Conservation (phyloP, 2,113 vertebrate genomes). For the Carettochelys insculpta region DNA sequence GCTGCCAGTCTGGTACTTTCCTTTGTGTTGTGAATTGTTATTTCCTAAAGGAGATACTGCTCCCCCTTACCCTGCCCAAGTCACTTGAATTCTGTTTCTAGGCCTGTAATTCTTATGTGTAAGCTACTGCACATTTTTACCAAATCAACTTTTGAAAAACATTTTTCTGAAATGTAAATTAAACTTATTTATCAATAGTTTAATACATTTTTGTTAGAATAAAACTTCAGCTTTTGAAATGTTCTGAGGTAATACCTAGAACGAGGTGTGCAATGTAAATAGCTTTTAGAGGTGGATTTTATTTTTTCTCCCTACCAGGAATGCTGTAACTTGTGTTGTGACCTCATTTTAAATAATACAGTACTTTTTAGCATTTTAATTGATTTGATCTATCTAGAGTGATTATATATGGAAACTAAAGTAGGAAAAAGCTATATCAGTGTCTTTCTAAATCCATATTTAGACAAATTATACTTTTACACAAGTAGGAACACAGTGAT, state of each 20-base stretch:
- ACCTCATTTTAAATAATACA: not conserved
- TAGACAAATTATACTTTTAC: no score
- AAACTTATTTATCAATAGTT: not conserved
- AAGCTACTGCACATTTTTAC: not conserved
- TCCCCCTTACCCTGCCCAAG: not conserved
- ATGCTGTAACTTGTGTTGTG: not conserved
- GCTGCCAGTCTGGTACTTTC: no score
- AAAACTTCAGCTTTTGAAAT: not conserved
- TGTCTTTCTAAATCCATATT: rapidly evolving
- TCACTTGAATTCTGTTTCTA: slow-evolving; percentile 32
- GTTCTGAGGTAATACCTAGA: not conserved
- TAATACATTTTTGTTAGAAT: not conserved
- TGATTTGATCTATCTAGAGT: not conserved
- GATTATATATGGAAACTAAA: not conserved
- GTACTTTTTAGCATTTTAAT: not conserved
- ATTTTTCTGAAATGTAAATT: slow-evolving; percentile 21
- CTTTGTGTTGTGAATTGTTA: no score
- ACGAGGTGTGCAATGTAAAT: not conserved
- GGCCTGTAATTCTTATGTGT: slow-evolving; percentile 5
- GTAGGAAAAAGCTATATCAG: not conserved
- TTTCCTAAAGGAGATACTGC: not conserved
- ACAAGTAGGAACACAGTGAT: no score
- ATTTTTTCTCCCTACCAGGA: no score
- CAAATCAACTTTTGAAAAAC: not conserved
- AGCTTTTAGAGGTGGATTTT: not conserved